Conservation (phyloP, 2,113 vertebrate genomes). For the Dicrurus megarhynchus region DNA sequence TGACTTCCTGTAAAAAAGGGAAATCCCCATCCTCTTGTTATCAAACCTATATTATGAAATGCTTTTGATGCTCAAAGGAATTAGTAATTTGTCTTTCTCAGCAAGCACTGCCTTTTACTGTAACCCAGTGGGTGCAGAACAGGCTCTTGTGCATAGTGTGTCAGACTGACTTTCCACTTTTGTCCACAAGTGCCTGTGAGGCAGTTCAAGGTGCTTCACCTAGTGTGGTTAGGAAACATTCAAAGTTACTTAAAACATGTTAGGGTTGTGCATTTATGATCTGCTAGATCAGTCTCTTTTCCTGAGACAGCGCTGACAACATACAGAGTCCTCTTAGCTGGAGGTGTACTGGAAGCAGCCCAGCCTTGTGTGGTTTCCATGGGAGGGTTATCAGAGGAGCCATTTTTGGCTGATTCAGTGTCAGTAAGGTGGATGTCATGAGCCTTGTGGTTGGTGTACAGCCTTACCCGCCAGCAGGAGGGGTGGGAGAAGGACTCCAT, state of each 20-base stretch:
- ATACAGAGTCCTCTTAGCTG: neutral
- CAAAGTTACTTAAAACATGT: neutral
- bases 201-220: neutral
- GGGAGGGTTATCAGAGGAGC: neutral
- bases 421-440: neutral
- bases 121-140: neutral
- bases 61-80: neutral
- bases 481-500: neutral
- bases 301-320: neutral
- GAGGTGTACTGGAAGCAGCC: neutral
- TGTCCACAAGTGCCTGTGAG: neutral
- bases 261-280: neutral
- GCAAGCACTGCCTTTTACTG: neutral
- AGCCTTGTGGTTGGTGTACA: neutral
- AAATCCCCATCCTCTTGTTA: neutral
- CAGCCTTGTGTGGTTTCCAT: accelerated
- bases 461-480: neutral
- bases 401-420: neutral
- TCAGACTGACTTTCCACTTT: neutral
- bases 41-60: neutral
- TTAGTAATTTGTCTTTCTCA: neutral
- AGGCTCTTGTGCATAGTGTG: too few species aligned
- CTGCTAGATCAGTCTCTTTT: neutral
- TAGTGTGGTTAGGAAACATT: neutral
- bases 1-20: neutral